A percentile compares a stretch with the other conserved stretches of the same genome.
These are phyloP conservation scores for Myiagra hebetior DNA, from an alignment of 2,113 vertebrate species.

Conservation along the genomic window DNA sequence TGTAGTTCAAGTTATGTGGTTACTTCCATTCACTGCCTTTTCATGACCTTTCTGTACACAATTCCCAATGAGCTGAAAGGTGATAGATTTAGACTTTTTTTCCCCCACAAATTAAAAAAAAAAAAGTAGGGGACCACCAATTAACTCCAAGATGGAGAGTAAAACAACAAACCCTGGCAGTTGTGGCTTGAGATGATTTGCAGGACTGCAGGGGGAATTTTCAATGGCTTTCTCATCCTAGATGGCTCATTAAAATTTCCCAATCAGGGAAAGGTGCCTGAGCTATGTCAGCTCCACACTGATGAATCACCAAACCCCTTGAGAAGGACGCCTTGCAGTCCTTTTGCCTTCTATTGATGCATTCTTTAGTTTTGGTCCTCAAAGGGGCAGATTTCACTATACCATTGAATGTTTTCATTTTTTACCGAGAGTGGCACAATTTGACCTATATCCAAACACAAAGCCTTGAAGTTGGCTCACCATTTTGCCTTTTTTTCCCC, in stretches of 20 bases:
- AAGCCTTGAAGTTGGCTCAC: slow-evolving; percentile 37
- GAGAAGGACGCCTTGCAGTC: neutral
- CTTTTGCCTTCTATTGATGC: slow-evolving; percentile 36
- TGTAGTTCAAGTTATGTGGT: slow-evolving; percentile 47
- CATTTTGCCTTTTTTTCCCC: neutral
- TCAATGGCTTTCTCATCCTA: slow-evolving; percentile 40
- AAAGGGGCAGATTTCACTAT: slow-evolving; percentile 35
- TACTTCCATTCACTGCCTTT: slow-evolving; percentile 50
- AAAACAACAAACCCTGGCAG: slow-evolving; percentile 43
- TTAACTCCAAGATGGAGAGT: slow-evolving; percentile 32
- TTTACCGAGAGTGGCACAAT: neutral
- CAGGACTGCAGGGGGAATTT: slow-evolving; percentile 29
- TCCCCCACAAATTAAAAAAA: neutral
- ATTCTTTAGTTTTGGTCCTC: slow-evolving; percentile 33
- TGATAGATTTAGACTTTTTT: neutral
- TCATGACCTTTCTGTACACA: slow-evolving; percentile 50
- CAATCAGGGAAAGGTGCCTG: slow-evolving; percentile 50
- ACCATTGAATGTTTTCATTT: slow-evolving; percentile 24
- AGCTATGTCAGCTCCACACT: neutral
- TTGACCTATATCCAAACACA: slow-evolving; percentile 36
- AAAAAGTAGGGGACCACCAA: neutral
- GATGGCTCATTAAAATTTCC: slow-evolving; percentile 63
- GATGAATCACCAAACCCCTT: slow-evolving; percentile 32
- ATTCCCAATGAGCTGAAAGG: slow-evolving; percentile 24
- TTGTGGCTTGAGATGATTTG: slow-evolving; percentile 30